Base-by-base conservation (phyloP, 2,113 vertebrate species). In the Meles meles region DNA sequence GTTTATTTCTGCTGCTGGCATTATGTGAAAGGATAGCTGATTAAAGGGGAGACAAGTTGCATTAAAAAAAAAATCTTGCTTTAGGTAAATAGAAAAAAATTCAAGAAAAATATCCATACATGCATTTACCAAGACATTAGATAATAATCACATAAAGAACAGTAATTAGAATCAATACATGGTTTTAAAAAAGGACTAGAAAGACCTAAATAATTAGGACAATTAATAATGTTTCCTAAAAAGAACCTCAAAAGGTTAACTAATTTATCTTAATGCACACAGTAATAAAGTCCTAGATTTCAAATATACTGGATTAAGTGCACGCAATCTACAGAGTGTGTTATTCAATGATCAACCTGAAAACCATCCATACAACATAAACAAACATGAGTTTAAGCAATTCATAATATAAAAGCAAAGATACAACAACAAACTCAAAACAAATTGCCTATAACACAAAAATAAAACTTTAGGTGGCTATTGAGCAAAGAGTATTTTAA, bases 181-280 rank as follows among this genome's bases (percentile, higher is more conserved):
- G 3, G 10, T 42, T 94, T 90, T 93, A 82, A 77, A 97, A 97
- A 90, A 97, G 93, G 67, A 10, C 93, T 97, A 97, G 92, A 87
- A 96, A 98, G 82, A 85, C 34, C 44, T 55, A 97, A 91, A 89
- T 98, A 98, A 98, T 98, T 98, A 98, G 93, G 91, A 49, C 69
- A 96, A 88, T 98, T 98, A 98, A 97, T 97, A 86, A 37, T 85
- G 80, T 94, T 98, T 65, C 96, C 92, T 98, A 93, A 95, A 98
- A 98, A 84, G 18, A 97, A 98, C 59, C 71, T 63, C 89, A 93
- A 97, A 98, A 99, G 96, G 65, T 98, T 97, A 98, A 77, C 83
- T 98, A 98, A 98, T 98, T 97, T 98, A 96, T 96, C 95, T 98
- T 98, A 98, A 97, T 86, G 57, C 61, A 91, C 97, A 98, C 72